Percentiles rank a stretch among this genome's conserved stretches.
Conservation (phyloP, 2,797 vertebrate species). For the Melanotaenia parkinsoni region DNA sequence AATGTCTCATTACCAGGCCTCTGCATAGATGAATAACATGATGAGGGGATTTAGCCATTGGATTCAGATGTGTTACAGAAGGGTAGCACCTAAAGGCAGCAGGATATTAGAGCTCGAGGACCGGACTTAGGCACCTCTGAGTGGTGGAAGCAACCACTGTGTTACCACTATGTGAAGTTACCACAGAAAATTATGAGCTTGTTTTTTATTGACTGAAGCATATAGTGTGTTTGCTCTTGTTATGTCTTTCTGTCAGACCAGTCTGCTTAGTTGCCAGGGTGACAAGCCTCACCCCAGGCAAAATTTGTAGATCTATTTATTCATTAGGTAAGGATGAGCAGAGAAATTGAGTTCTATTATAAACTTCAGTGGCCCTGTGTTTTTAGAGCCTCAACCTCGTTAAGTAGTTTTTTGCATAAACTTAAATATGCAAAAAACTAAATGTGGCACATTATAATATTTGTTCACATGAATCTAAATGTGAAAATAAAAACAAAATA, state of each 20-base stretch:
- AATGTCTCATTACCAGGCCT: too few relatives aligned
- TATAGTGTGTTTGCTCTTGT: background rate
- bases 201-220: background rate
- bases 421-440: background rate
- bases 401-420: background rate
- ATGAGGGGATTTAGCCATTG: too few relatives aligned
- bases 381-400: background rate
- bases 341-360: background rate
- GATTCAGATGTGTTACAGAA: too few relatives aligned
- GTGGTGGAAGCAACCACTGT: background rate
- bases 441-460: too few relatives aligned
- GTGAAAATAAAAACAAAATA: background rate
- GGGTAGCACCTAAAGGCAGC: too few relatives aligned
- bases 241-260: background rate
- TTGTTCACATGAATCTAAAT: background rate
- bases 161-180: background rate
- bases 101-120: too few relatives aligned
- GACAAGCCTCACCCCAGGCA: background rate
- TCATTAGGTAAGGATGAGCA: background rate
- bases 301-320: background rate
- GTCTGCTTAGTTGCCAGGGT: background rate
- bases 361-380: background rate
- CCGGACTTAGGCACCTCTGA: too few relatives aligned
- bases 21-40: too few relatives aligned
- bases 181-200: background rate